Evolutionary conservation across 30 jellyfish, hydroid and myxozoan species (phyloP).

Genomic region (Turritopsis dohrnii): DNA sequence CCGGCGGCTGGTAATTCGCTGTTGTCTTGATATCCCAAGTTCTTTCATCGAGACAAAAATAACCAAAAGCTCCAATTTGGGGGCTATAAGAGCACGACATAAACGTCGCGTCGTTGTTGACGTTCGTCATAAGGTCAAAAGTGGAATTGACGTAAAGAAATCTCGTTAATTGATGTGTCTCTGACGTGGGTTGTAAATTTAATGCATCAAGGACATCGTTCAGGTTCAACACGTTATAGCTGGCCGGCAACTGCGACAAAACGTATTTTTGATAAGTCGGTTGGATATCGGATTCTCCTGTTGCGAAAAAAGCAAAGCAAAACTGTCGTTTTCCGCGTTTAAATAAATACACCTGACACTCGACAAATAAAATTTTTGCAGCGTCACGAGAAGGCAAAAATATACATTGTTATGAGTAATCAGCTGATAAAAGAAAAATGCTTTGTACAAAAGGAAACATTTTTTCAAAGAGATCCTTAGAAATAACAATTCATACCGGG

Average conservation of each 20-base stretch:
- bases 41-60: background rate
- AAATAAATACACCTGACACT: background rate
- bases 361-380: too few relatives aligned
- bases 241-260: background rate
- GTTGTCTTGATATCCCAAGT: slow-evolving; percentile 16
- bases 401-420: background rate
- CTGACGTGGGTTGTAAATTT: background rate
- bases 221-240: background rate
- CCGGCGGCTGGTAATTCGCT: background rate
- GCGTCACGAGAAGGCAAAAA: background rate
- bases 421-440: too few relatives aligned
- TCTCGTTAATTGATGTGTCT: background rate
- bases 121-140: background rate
- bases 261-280: background rate
- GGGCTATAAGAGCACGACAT: background rate
- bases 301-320: background rate
- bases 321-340: background rate
- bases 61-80: background rate
- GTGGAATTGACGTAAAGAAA: background rate
- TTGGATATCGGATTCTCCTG: background rate
- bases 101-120: background rate
- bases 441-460: too few relatives aligned
- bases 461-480: too few relatives aligned
- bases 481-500: too few relatives aligned
- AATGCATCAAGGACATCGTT: background rate